Evolutionary conservation across 2,113 vertebrate genomes (phyloP).

Genomic region (Perca fluviatilis): DNA sequence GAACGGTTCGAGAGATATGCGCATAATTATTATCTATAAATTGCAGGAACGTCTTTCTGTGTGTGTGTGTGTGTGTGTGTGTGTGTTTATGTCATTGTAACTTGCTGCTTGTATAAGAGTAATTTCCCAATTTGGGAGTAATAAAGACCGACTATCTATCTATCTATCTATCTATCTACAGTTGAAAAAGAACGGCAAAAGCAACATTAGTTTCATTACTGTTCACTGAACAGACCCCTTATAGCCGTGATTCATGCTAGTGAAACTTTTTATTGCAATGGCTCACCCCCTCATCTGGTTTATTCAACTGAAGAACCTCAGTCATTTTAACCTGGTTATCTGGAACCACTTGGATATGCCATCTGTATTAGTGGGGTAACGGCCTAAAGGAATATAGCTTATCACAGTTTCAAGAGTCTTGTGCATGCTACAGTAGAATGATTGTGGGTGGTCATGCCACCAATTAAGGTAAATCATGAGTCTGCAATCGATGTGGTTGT

Average conservation of each 20-base stretch:
- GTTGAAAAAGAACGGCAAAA: background rate
- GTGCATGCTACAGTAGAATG: slow-evolving; percentile 3
- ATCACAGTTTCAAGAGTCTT: slow-evolving; percentile 12
- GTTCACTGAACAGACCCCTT: background rate
- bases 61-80: too few species aligned
- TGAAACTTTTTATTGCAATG: slow-evolving; percentile 5
- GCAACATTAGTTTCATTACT: background rate
- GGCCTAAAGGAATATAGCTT: background rate
- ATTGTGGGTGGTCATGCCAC: slow-evolving; percentile 18
- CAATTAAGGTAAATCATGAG: slow-evolving; percentile 36
- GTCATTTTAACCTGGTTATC: slow-evolving; percentile 26
- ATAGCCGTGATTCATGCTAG: background rate
- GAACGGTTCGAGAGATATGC: too few species aligned
- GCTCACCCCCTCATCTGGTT: slow-evolving; percentile 7
- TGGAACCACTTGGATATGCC: slow-evolving; percentile 15
- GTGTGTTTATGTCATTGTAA: too few species aligned
- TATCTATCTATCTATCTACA: background rate
- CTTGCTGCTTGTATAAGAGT: too few species aligned
- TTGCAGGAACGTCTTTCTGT: too few species aligned
- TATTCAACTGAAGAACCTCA: background rate
- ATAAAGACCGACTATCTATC: too few species aligned
- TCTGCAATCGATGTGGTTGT: slow-evolving; percentile 16
- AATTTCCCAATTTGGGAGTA: too few species aligned
- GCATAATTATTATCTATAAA: too few species aligned
- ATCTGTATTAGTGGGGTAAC: background rate